Conservation (phyloP, 2,113 vertebrate species). For the Pachyramphus minor region DNA sequence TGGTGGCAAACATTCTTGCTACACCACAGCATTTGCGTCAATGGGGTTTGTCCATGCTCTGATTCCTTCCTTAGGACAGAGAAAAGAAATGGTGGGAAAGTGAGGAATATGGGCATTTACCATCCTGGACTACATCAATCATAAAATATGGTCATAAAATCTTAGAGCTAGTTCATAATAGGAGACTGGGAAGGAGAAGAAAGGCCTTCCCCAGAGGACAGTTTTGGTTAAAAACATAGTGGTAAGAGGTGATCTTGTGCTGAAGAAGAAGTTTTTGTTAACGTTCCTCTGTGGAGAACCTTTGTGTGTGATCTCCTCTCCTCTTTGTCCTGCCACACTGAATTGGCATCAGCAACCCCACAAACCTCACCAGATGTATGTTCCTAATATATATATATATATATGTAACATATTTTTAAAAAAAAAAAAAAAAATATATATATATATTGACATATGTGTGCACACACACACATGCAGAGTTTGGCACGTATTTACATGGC, state of each 20-base stretch:
- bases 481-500: neutral
- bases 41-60: conserved; percentile 26
- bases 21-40: conserved; percentile 5
- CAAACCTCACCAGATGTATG: neutral
- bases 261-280: neutral
- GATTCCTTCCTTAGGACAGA: neutral
- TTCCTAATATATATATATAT: neutral
- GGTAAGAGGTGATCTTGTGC: neutral
- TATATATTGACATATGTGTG: neutral
- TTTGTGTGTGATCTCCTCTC: neutral
- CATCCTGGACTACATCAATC: neutral
- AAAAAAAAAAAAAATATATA: no score
- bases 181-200: neutral
- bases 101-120: conserved; percentile 1
- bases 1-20: conserved; percentile 36
- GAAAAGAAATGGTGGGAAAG: conserved; percentile 14
- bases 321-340: neutral
- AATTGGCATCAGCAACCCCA: neutral
- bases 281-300: neutral
- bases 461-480: rapidly evolving
- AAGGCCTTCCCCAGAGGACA: neutral
- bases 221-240: neutral
- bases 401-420: no score
- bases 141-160: conserved; percentile 18
- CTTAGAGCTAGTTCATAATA: neutral